Percentiles rank a stretch among this genome's conserved stretches.
Conservation (phyloP, 2,888 invertebrate genomes). For the Acronicta psi region DNA sequence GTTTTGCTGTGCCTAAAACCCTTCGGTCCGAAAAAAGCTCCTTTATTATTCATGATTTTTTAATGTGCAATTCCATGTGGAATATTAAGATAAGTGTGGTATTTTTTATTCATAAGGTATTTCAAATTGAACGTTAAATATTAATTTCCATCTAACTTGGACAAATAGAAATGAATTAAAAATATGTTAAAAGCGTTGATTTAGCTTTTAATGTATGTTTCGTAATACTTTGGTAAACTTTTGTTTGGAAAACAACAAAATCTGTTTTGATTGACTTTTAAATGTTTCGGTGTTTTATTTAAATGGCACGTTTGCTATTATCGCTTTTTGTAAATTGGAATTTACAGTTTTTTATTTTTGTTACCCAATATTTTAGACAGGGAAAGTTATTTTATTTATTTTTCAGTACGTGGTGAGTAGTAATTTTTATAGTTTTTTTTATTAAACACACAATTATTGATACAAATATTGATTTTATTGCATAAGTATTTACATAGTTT, state of each 20-base stretch:
- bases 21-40: background rate
- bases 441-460: too few species aligned
- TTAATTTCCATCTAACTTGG: conserved; percentile 43
- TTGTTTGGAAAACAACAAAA: background rate
- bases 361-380: too few species aligned
- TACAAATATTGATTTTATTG: too few species aligned
- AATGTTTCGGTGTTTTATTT: background rate
- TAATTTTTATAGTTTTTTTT: too few species aligned
- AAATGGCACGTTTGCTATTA: too few species aligned
- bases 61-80: conserved; percentile 14
- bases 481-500: too few species aligned
- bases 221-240: conserved; percentile 13
- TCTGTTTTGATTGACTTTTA: conserved; percentile 20
- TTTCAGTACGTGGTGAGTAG: too few species aligned
- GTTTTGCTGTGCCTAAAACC: conserved; percentile 14
- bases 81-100: conserved; percentile 37
- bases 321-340: too few species aligned
- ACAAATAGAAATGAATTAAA: conserved; percentile 37
- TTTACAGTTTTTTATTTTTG: too few species aligned
- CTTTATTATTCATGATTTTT: conserved; percentile 32
- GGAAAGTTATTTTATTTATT: too few species aligned
- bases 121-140: conserved; percentile 24
- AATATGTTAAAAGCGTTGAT: conserved; percentile 43
- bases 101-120: conserved; percentile 35
- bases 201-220: conserved; percentile 19